Evolutionary conservation across 2,888 invertebrate species (phyloP).

Genomic region (Psococerastis gibbosa): DNA sequence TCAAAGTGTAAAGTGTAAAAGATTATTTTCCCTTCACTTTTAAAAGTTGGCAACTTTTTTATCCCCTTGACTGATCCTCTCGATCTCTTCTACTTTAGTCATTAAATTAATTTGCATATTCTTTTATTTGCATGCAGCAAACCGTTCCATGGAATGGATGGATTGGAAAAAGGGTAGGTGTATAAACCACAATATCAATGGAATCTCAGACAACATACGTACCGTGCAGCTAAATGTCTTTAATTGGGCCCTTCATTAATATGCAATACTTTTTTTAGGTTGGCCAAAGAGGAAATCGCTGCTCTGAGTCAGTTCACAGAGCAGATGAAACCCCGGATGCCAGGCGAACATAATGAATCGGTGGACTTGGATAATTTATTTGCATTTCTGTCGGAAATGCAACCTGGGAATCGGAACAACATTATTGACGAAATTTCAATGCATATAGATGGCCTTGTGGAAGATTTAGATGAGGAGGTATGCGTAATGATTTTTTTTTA

Average conservation of each 20-base stretch:
- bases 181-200: too few species aligned
- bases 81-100: too few species aligned
- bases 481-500: conserved; percentile 4
- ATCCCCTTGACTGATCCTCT: too few species aligned
- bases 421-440: conserved; percentile 67
- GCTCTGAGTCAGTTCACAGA: conserved; percentile 54
- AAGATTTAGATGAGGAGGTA: conserved; percentile 63
- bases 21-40: too few species aligned
- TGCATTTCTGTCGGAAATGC: conserved; percentile 70
- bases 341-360: conserved; percentile 32
- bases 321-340: conserved; percentile 42
- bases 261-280: conserved; percentile 27
- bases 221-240: too few species aligned
- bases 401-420: conserved; percentile 37
- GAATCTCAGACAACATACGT: too few species aligned
- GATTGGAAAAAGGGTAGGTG: conserved; percentile 33
- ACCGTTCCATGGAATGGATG: conserved; percentile 32
- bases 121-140: conserved; percentile 25
- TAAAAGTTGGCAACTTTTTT: too few species aligned
- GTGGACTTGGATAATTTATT: conserved; percentile 79
- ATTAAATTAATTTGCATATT: too few species aligned
- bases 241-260: neutral
- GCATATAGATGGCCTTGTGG: conserved; percentile 64
- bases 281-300: conserved; percentile 47
- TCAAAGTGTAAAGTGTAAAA: too few species aligned